These are phyloP conservation scores for Diabrotica balteata DNA, from an alignment of 2,888 invertebrate genomes.

Conservation along the genomic window DNA sequence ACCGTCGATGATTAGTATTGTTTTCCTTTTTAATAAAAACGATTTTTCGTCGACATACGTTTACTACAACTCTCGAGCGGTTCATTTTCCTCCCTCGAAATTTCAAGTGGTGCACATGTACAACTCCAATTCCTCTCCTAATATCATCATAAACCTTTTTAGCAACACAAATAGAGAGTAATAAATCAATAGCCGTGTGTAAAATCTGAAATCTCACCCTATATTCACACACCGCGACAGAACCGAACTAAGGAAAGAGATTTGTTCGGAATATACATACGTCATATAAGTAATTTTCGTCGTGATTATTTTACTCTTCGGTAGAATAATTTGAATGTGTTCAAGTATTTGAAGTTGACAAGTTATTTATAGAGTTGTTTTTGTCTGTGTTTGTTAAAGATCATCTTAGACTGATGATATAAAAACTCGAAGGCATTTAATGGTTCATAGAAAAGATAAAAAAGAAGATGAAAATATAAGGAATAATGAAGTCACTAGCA, in stretches of 20 bases:
- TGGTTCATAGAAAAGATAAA: too few relatives aligned
- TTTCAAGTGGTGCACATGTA: constrained; percentile 36
- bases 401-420: too few relatives aligned
- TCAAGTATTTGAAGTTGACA: too few relatives aligned
- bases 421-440: too few relatives aligned
- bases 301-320: too few relatives aligned
- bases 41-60: constrained; percentile 5
- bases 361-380: too few relatives aligned
- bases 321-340: neutral
- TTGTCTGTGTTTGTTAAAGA: too few relatives aligned
- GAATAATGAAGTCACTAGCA: too few relatives aligned
- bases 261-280: too few relatives aligned
- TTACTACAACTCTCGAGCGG: constrained; percentile 9
- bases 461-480: too few relatives aligned
- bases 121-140: constrained; percentile 37
- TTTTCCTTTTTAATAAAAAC: constrained; percentile 17
- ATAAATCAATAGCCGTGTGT: constrained; percentile 48
- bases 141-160: constrained; percentile 44
- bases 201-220: constrained; percentile 48
- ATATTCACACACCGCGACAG: constrained; percentile 31
- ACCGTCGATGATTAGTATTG: constrained; percentile 2
- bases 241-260: constrained; percentile 1
- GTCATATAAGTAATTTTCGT: too few relatives aligned
- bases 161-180: constrained; percentile 43
- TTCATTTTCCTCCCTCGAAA: constrained; percentile 18